Conservation (phyloP, 2,888 invertebrate species). For the Diplolepis rosae region DNA sequence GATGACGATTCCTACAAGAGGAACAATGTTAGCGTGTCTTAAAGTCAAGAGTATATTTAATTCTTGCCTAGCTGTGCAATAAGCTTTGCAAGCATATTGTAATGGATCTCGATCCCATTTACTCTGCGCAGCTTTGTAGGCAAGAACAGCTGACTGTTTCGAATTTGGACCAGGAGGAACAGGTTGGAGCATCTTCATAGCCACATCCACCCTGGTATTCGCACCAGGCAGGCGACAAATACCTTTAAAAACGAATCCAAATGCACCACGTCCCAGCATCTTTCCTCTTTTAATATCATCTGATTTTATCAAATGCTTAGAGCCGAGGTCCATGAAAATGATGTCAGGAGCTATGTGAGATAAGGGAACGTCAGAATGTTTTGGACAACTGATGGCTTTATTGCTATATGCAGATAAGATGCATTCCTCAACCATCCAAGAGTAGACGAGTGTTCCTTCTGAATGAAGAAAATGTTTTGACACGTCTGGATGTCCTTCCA, state of each 20-base stretch:
- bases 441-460: conserved; percentile 75
- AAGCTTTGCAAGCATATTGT: conserved; percentile 95
- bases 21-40: conserved; percentile 93
- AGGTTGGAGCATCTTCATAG: conserved; percentile 97
- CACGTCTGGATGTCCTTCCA: conserved; percentile 82
- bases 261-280: conserved; percentile 95
- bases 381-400: conserved; percentile 84
- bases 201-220: conserved; percentile 81
- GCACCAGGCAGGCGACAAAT: conserved; percentile 79
- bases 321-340: conserved; percentile 92
- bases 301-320: conserved; percentile 85
- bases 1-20: conserved; percentile 91
- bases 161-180: conserved; percentile 88
- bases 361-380: conserved; percentile 85
- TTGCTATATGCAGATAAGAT: conserved; percentile 89
- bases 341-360: conserved; percentile 94
- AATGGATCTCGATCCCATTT: conserved; percentile 96
- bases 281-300: conserved; percentile 86
- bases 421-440: conserved; percentile 97
- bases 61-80: conserved; percentile 96
- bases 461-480: conserved; percentile 66
- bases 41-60: conserved; percentile 89
- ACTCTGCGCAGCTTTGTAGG: conserved; percentile 80
- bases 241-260: conserved; percentile 96
- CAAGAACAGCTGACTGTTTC: conserved; percentile 79